Percentiles rank a stretch among this genome's conserved stretches.
Conservation (phyloP, 2,888 invertebrate species). For the Urechis unicinctus region DNA sequence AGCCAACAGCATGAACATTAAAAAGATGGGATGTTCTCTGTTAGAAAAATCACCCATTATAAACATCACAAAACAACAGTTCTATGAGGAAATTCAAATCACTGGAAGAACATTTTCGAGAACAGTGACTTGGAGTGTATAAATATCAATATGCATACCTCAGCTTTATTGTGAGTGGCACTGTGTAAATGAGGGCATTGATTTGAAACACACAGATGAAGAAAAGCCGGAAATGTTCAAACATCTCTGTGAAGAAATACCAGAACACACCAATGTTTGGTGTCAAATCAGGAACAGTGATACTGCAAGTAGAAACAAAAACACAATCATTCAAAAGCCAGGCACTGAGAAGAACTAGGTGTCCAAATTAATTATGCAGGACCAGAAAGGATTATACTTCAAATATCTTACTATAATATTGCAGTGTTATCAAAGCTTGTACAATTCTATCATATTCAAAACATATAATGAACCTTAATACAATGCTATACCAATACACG, state of each 20-base stretch:
- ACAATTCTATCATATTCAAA: too few relatives aligned
- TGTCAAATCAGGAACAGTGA: constrained; percentile 84
- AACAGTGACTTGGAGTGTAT: too few relatives aligned
- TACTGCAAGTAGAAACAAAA: constrained; percentile 54
- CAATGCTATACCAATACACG: not conserved
- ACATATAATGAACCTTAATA: not conserved
- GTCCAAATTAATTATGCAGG: not conserved
- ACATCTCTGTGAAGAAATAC: constrained; percentile 99
- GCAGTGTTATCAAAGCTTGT: too few relatives aligned
- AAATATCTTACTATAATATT: too few relatives aligned
- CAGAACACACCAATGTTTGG: constrained; percentile 98
- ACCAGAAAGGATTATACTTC: too few relatives aligned
- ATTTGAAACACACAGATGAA: constrained; percentile 97
- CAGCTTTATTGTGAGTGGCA: constrained; percentile 65
- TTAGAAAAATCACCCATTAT: constrained; percentile 19
- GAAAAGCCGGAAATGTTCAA: constrained; percentile 92
- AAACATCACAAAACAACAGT: not conserved
- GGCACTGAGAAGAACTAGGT: not conserved
- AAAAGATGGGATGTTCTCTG: constrained; percentile 49
- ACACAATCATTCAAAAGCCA: not conserved
- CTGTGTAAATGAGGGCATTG: constrained; percentile 83
- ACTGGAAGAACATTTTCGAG: too few relatives aligned
- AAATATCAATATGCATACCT: too few relatives aligned
- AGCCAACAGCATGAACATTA: constrained; percentile 52
- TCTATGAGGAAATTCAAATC: not conserved